Evolutionary conservation across 2,888 invertebrate species (phyloP).

Genomic region (Epinotia nisella): DNA sequence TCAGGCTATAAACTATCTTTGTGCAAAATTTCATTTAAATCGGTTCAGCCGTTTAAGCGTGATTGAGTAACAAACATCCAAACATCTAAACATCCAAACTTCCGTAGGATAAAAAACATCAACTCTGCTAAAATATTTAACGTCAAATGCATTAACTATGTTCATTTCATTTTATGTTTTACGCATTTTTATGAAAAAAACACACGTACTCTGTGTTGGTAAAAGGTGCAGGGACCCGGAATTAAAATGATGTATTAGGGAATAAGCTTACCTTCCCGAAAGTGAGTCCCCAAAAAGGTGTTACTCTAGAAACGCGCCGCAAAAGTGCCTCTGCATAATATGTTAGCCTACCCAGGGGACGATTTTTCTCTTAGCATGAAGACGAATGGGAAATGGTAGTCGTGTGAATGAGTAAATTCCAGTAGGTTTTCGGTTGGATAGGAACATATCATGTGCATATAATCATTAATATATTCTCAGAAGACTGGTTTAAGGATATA

Average conservation of each 20-base stretch:
- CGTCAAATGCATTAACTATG: not conserved
- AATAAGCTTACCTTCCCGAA: conserved; percentile 38
- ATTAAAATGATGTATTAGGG: conserved; percentile 41
- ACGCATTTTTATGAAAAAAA: conserved; percentile 9
- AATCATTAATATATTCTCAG: not conserved
- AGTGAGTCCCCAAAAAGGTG: conserved; percentile 44
- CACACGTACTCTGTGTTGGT: conserved; percentile 8
- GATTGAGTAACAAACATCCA: too few relatives aligned
- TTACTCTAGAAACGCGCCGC: conserved; percentile 37
- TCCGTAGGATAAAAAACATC: too few relatives aligned
- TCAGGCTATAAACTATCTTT: too few relatives aligned
- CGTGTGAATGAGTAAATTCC: conserved; percentile 29
- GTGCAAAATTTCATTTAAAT: too few relatives aligned
- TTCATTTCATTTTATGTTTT: not conserved
- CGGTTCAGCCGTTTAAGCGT: too few relatives aligned
- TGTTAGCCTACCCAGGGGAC: conserved; percentile 43
- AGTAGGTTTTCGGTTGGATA: conserved; percentile 11
- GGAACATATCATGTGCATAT: not conserved
- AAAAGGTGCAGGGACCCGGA: conserved; percentile 28
- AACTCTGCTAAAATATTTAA: not conserved
- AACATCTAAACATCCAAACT: too few relatives aligned
- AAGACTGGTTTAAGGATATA: not conserved
- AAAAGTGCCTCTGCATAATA: conserved; percentile 44
- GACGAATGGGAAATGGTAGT: conserved; percentile 37
- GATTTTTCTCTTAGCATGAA: conserved; percentile 44